Evolutionary conservation across 2,888 invertebrate genomes (phyloP).

Genomic region (Brenthis ino): DNA sequence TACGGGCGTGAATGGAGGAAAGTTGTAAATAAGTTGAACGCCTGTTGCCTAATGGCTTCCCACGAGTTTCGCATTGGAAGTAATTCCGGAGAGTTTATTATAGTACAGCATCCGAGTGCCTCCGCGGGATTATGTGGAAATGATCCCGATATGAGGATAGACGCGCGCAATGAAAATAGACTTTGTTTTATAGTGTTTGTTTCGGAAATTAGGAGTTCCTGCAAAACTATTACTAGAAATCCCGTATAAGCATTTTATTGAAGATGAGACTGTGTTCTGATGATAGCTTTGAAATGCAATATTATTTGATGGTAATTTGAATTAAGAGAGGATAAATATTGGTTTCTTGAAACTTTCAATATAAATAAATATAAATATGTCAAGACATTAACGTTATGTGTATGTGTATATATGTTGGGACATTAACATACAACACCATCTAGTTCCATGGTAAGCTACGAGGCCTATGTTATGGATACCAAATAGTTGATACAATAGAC

Average conservation of each 20-base stretch:
- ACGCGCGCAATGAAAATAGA: slow-evolving; percentile 2
- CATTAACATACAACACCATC: no score
- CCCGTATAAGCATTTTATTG: background rate
- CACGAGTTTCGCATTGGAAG: slow-evolving; percentile 40
- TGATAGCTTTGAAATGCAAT: no score
- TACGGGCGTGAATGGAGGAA: slow-evolving; percentile 41
- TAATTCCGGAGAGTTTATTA: slow-evolving; percentile 55
- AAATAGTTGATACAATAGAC: no score
- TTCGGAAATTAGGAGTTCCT: slow-evolving; percentile 15
- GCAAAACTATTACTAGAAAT: slow-evolving; percentile 7
- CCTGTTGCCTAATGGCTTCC: slow-evolving; percentile 62
- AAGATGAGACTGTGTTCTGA: no score
- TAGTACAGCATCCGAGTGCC: slow-evolving; percentile 38
- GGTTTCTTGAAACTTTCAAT: no score
- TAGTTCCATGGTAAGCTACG: no score
- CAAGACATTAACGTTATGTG: no score
- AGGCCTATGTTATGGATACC: no score
- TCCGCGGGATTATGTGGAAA: slow-evolving; percentile 28
- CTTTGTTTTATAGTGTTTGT: slow-evolving; percentile 23
- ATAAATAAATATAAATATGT: no score
- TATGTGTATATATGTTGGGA: no score
- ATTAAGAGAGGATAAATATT: no score
- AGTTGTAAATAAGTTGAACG: slow-evolving; percentile 66
- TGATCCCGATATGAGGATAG: slow-evolving; percentile 23
- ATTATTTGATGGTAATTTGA: no score